Evolutionary conservation across 2,797 vertebrate species (phyloP).

Genomic region (Acipenser transmontanus): DNA sequence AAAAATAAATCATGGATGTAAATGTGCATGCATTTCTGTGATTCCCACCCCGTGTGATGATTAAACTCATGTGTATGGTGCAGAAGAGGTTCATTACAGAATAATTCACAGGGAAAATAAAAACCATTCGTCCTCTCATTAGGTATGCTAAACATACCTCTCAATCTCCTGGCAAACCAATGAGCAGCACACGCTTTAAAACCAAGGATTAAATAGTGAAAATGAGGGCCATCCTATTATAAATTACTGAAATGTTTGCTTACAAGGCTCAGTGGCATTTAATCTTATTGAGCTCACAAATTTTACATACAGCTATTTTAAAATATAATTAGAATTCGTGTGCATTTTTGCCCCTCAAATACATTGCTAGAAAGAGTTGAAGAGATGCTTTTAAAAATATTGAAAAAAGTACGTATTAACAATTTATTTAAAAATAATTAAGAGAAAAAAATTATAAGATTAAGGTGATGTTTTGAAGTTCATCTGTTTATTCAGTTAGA

Average conservation of each 20-base stretch:
- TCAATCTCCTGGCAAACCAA: conserved; percentile 5
- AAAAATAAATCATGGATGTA: too few species aligned
- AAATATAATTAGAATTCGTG: conserved; percentile 28
- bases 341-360: not conserved
- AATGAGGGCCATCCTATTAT: conserved; percentile 22
- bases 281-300: conserved; percentile 13
- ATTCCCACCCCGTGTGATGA: too few species aligned
- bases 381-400: too few species aligned
- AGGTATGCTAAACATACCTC: conserved; percentile 10
- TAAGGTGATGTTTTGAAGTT: too few species aligned
- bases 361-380: too few species aligned
- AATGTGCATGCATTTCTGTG: too few species aligned
- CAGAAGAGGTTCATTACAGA: too few species aligned
- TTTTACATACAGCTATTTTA: conserved; percentile 27
- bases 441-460: not conserved
- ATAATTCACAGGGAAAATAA: too few species aligned
- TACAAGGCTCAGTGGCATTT: conserved; percentile 21
- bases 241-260: conserved; percentile 30
- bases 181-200: not conserved
- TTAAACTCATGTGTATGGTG: too few species aligned
- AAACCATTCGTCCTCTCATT: conserved; percentile 8
- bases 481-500: too few species aligned
- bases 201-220: conserved; percentile 13
- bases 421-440: not conserved
- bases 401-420: too few species aligned